Evolutionary conservation across 2,888 invertebrate genomes (phyloP).

Genomic region (Pomacea canaliculata): DNA sequence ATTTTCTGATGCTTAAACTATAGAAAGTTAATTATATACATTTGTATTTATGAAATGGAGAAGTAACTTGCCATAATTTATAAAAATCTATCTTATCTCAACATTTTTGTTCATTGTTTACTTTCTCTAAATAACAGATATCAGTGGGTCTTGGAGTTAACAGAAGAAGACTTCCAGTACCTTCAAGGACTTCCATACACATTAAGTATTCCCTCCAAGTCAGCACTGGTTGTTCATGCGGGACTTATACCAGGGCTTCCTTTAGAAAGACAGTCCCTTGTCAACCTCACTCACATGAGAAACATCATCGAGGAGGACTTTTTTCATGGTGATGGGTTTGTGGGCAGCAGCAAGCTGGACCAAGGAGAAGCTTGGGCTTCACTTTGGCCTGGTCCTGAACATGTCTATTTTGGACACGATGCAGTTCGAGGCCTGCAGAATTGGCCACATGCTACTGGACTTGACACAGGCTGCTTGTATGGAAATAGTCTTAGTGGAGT

Average conservation of each 20-base stretch:
- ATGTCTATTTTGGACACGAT: conserved; percentile 70
- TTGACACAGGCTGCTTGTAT: conserved; percentile 70
- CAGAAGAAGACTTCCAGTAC: conserved; percentile 56
- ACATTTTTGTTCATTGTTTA: neutral
- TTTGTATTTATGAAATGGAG: too few species aligned
- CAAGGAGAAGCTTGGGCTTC: conserved; percentile 64
- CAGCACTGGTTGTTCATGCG: conserved; percentile 65
- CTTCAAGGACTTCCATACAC: conserved; percentile 66
- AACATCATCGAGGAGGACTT: conserved; percentile 51
- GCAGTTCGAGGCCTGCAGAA: conserved; percentile 62
- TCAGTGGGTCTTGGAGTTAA: conserved; percentile 60
- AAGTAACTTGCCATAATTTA: too few species aligned
- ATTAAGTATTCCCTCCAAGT: conserved; percentile 61
- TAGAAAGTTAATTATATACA: too few species aligned
- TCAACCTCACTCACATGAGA: conserved; percentile 64
- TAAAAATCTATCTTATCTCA: too few species aligned
- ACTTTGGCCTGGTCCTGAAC: conserved; percentile 66
- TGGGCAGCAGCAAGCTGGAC: conserved; percentile 39
- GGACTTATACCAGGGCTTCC: conserved; percentile 64
- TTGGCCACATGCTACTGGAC: conserved; percentile 62
- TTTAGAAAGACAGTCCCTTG: conserved; percentile 50
- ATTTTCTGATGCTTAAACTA: too few species aligned
- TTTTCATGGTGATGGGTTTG: conserved; percentile 27
- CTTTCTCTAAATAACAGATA: conserved; percentile 36
- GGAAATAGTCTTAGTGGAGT: conserved; percentile 63